These are phyloP conservation scores for Theodoxus fluviatilis DNA, from an alignment of 2,888 invertebrate species.

Conservation along the genomic window DNA sequence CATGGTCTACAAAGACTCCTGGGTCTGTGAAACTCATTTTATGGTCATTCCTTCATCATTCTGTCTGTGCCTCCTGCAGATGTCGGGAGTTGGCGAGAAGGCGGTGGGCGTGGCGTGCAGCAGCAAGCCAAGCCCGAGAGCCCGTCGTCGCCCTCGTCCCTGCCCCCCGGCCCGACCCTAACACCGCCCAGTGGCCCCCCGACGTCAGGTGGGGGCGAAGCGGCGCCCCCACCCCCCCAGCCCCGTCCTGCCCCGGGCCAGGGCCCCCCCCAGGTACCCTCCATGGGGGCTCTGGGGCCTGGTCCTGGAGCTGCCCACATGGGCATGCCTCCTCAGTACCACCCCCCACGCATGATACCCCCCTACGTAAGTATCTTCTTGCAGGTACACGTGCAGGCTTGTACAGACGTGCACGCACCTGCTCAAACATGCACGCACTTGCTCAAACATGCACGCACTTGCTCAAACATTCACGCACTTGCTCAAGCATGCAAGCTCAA, in stretches of 20 bases:
- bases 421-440: too few species aligned
- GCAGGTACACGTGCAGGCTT: too few species aligned
- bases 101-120: constrained; percentile 72
- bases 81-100: constrained; percentile 89
- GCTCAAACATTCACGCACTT: too few species aligned
- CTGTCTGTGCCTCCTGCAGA: too few species aligned
- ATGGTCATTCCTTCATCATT: too few species aligned
- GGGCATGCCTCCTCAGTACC: constrained; percentile 56
- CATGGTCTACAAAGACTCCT: too few species aligned
- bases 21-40: too few species aligned
- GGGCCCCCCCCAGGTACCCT: constrained; percentile 42
- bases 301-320: too few species aligned
- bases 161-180: constrained; percentile 53
- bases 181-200: constrained; percentile 61
- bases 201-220: constrained; percentile 53
- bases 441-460: too few species aligned
- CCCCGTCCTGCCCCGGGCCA: constrained; percentile 48
- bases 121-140: constrained; percentile 55
- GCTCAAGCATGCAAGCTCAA: too few species aligned
- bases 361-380: constrained; percentile 51
- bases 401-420: too few species aligned
- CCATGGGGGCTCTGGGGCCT: constrained; percentile 57
- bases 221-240: constrained; percentile 46
- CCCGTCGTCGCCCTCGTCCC: constrained; percentile 55
- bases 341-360: constrained; percentile 65